Base-by-base conservation (phyloP, 2,113 vertebrate genomes). In the Nothocercus nigrocapillus region DNA sequence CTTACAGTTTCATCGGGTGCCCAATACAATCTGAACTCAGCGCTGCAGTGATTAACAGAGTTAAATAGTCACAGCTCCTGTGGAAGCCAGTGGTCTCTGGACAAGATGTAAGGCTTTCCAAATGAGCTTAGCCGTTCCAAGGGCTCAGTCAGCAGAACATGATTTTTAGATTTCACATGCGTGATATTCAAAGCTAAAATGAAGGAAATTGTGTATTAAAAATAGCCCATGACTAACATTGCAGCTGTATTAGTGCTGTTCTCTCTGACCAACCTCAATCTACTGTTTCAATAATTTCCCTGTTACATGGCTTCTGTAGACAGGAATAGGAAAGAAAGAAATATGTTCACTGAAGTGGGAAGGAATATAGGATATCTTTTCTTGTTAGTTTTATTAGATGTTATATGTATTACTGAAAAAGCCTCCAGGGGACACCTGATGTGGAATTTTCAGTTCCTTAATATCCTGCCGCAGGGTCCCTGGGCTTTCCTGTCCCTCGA, bases 401-500 rank as follows among this genome's bases (percentile, higher is more conserved):
- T 88, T 95, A 84, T 63, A 75, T 30, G 40, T 81, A 72, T 85
- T 87, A 95, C 54, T 86, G 83, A 77, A 96, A 94, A 96, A 85
- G 30, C 7, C 77, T 76, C 83, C 25, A 75, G 68, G 54, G 78
- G 42, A 88, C 72, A 94, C 75, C 74, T 79, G 72, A 73, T 92
- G 53, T 62, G 63, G 93, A 95, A 88, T 83, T 96, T 95, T 95
- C 84, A 79, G 45, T 81, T 92, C 42, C 62, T 88, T 96, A 91
- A 96, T 96, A 96, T 96, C 94, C 95, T 95, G 95, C 82, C 90
- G 69, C 85, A 93, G 30, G 34, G 70, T 85, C 69, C 25, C 78
- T 77, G 44, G 56, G 51, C 61, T 92, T 63, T 77, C 36, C 36
- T 36, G 36, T 36, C 36, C 36, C 36, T 36, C 36, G 51, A 49